Conservation (phyloP, 2,888 invertebrate species). For the Tetragonula carbonaria region DNA sequence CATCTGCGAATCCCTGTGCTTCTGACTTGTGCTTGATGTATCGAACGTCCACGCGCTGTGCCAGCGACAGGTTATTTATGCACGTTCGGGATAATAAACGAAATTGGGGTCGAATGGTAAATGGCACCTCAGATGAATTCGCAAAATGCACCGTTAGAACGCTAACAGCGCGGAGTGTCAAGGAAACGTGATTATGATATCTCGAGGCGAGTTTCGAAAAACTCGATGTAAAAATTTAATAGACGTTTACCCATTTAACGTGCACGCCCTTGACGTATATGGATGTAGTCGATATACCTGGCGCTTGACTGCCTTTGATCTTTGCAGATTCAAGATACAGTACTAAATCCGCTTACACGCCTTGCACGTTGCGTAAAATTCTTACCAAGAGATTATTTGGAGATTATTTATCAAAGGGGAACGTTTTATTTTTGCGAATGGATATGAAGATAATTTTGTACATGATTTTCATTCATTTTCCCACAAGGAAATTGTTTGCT, state of each 20-base stretch:
- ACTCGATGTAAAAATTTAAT: not conserved
- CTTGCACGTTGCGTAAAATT: not conserved
- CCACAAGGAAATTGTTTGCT: not conserved
- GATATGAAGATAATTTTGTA: not conserved
- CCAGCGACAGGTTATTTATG: constrained; percentile 48
- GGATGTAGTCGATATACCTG: not conserved
- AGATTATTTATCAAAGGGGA: not conserved
- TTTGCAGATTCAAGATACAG: not conserved
- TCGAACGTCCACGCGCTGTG: constrained; percentile 35
- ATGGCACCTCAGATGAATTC: not conserved
- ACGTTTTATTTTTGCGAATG: not conserved
- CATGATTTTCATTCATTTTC: not conserved
- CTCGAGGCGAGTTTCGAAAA: not conserved
- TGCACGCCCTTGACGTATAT: constrained; percentile 1
- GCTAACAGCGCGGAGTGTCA: not conserved
- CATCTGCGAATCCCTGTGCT: constrained; percentile 38
- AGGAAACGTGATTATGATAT: not conserved
- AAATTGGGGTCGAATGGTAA: constrained; percentile 1
- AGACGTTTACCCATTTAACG: not conserved
- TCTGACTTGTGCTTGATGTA: constrained; percentile 26
- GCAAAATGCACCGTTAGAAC: not conserved
- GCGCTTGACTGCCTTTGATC: not conserved
- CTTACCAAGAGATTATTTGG: too few relatives aligned
- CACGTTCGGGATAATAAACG: constrained; percentile 17
- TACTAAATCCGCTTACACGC: not conserved